A percentile compares a stretch with the other conserved stretches of the same genome.
phyloP scores from a whole-genome alignment of 2,113 vertebrate species.

The Platysternon megacephalum region DNA sequence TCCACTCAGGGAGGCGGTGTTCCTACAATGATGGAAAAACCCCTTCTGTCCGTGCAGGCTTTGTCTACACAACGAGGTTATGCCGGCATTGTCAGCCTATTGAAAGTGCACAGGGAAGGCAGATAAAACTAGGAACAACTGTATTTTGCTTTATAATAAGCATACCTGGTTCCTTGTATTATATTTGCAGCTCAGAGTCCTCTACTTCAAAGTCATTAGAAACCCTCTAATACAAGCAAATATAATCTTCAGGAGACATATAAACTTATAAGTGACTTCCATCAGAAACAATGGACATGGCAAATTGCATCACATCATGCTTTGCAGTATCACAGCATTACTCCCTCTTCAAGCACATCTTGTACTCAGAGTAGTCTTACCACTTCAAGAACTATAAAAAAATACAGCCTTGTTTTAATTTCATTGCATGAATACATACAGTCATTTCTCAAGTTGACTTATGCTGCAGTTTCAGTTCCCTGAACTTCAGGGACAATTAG shows the following conservation, averaged over 20 bases:
- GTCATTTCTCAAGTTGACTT: constrained; percentile 47
- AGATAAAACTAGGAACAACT: neutral
- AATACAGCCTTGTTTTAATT: constrained; percentile 54
- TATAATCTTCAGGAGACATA: neutral
- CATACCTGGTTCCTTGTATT: neutral
- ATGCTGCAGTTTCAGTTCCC: constrained; percentile 48
- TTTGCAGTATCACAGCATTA: constrained; percentile 3
- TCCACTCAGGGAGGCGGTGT: too few relatives aligned
- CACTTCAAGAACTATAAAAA: constrained; percentile 57
- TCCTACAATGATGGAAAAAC: too few relatives aligned
- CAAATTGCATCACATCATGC: constrained; percentile 36
- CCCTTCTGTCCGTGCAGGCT: too few relatives aligned
- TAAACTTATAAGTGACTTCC: neutral
- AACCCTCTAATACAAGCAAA: neutral
- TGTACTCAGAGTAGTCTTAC: constrained; percentile 47
- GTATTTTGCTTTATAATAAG: neutral
- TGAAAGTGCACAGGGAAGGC: accelerated
- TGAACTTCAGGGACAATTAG: constrained; percentile 30
- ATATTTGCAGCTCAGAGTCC: neutral
- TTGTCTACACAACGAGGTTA: too few relatives aligned
- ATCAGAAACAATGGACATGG: constrained; percentile 18
- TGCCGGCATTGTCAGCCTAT: too few relatives aligned
- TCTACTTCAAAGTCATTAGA: neutral
- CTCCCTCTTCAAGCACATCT: constrained; percentile 50
- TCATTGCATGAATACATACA: constrained; percentile 58